Base-by-base conservation (phyloP, 2,888 invertebrate species). In the Leptogaster cylindrica region DNA sequence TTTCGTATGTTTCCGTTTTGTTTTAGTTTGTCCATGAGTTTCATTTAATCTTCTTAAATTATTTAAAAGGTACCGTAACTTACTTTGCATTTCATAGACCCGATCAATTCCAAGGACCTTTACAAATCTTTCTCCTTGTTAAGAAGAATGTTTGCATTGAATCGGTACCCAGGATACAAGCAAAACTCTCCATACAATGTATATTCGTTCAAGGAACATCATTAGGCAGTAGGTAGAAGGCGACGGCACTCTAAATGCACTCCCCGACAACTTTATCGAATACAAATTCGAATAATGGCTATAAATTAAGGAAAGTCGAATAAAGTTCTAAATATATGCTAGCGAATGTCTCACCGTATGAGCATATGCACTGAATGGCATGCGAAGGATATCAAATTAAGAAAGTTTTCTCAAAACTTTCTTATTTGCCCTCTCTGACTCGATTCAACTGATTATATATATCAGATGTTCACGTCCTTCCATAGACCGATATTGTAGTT, bases 231-330 rank as follows among this genome's bases (percentile, higher is more conserved):
- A 41, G 58, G 25, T 44, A 27, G 44, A 44, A 16, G 23, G 23
- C 55, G 41, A 14, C 39, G 23, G 14, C 16, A 23, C 23, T 8
- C 44, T 61, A 44, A 61, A 61, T 61, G 61, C 61, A 61, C 28
- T 61, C 61, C 1, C 27, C 27, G 28, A 44, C 16, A 61, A 61
- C 64, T 48, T 48, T 64, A 46, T 64, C 33, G 64, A 64, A 31
- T 46, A 64, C 46, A 64, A 48, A 48, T 64, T 64, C 64, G 46
- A 64, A 64, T 64, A 64, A 64, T 64, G 64, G 64, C 64, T 33
- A 64, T 64, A 64, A 64, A 64, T 64, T 64, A 64, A 48, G 44
- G 41, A 33, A 41, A 44, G 61, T 44, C 61, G 61, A 27, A 41
- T 27, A 48, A 27, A 39, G 41, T 16, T 16, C 16, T 50, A 50